phyloP scores from a whole-genome alignment of 1,140 invertebrate species.

The Himalopsyche phryganea region DNA sequence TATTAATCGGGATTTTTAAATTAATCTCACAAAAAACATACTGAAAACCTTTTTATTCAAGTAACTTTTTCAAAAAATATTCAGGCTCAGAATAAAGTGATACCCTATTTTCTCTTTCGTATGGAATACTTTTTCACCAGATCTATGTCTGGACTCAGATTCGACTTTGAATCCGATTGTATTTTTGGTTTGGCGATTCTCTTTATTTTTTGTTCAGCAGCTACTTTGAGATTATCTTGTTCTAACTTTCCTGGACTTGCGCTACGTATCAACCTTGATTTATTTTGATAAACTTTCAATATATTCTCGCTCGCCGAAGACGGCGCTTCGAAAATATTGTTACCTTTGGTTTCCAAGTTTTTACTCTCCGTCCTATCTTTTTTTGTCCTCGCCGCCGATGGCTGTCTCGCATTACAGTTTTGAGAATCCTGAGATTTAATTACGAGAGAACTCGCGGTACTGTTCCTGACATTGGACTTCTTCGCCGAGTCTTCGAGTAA shows the following conservation, averaged over 20 bases:
- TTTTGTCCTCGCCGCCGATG: no score
- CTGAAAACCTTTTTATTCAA: no score
- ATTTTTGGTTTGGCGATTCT: not conserved
- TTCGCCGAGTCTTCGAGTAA: not conserved
- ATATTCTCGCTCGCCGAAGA: not conserved
- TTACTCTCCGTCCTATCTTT: no score
- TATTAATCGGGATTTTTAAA: no score
- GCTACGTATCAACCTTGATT: not conserved
- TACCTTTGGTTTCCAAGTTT: no score
- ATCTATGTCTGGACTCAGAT: constrained; percentile 1
- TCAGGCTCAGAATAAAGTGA: no score
- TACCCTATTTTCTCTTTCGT: not conserved
- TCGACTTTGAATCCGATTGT: not conserved
- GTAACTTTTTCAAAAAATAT: no score
- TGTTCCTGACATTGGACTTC: not conserved
- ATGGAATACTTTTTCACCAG: constrained; percentile 11
- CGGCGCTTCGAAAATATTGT: not conserved
- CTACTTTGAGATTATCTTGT: not conserved
- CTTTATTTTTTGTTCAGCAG: not conserved
- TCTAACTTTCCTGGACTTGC: constrained; percentile 2
- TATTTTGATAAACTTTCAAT: not conserved
- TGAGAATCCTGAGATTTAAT: no score
- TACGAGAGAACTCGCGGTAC: not conserved
- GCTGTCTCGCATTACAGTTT: no score
- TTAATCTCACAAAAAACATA: no score